Evolutionary conservation across 53 echinoderm and acorn worm genomes (phyloP).

Genomic region (Apostichopus leukothele): DNA sequence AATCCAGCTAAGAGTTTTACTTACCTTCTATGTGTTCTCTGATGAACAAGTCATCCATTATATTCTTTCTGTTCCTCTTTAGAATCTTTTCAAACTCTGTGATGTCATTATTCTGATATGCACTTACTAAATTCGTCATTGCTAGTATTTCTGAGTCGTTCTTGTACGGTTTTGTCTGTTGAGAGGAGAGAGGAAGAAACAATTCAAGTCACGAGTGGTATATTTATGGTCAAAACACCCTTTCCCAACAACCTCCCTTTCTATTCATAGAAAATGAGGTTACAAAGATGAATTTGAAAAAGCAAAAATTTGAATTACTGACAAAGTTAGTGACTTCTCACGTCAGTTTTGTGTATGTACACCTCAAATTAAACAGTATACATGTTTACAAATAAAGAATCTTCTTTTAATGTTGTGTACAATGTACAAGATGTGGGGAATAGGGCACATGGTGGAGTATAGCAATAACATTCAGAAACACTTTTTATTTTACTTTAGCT

Average conservation of each 20-base stretch:
- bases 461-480: no score
- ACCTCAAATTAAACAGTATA: no score
- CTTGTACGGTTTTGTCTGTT: constrained; percentile 97
- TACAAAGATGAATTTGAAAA: neutral
- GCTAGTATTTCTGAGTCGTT: constrained; percentile 97
- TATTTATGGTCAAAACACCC: neutral
- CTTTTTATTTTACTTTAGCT: no score
- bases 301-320: no score
- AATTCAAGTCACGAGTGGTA: neutral
- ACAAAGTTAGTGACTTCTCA: no score
- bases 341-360: no score
- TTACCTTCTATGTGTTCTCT: constrained; percentile 99
- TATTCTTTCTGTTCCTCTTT: constrained; percentile 95
- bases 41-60: constrained; percentile 99
- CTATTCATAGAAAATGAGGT: neutral
- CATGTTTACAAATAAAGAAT: no score
- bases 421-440: no score
- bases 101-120: constrained; percentile 99
- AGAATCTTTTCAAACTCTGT: constrained; percentile 99
- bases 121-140: constrained; percentile 99
- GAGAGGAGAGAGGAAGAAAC: neutral
- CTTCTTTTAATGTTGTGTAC: no score
- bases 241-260: neutral
- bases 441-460: no score
- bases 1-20: neutral